phyloP scores from a whole-genome alignment of 2,888 invertebrate species.

The Phaedon cochleariae region DNA sequence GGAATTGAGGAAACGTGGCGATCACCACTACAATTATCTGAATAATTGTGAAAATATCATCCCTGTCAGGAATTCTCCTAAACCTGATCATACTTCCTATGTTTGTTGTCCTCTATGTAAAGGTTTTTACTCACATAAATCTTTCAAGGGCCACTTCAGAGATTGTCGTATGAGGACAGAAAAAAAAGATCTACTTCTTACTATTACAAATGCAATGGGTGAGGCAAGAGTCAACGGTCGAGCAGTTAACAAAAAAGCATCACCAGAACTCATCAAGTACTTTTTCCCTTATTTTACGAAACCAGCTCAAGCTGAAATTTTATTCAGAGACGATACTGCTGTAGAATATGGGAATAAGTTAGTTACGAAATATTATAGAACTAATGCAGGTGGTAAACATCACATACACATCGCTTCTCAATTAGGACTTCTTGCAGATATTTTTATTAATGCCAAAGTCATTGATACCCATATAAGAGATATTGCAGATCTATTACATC shows the following conservation, averaged over 20 bases:
- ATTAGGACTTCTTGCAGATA: not conserved
- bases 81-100: constrained; percentile 6
- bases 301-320: not conserved
- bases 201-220: not conserved
- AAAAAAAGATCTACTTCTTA: too few relatives aligned
- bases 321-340: not conserved
- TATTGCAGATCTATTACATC: not conserved
- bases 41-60: not conserved
- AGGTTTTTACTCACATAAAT: not conserved
- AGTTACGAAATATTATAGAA: not conserved
- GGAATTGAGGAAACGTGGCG: constrained; percentile 6
- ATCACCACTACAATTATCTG: not conserved
- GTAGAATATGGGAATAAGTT: not conserved
- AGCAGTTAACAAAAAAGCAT: not conserved
- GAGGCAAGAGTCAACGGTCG: not conserved
- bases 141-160: not conserved
- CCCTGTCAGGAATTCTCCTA: not conserved
- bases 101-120: not conserved
- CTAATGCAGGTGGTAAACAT: not conserved
- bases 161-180: not conserved
- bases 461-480: not conserved
- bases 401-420: constrained; percentile 1
- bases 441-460: not conserved
- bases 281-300: constrained; percentile 2
- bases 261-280: not conserved